Base-by-base conservation (phyloP, 2,797 vertebrate species). In the Gastrophryne carolinensis region DNA sequence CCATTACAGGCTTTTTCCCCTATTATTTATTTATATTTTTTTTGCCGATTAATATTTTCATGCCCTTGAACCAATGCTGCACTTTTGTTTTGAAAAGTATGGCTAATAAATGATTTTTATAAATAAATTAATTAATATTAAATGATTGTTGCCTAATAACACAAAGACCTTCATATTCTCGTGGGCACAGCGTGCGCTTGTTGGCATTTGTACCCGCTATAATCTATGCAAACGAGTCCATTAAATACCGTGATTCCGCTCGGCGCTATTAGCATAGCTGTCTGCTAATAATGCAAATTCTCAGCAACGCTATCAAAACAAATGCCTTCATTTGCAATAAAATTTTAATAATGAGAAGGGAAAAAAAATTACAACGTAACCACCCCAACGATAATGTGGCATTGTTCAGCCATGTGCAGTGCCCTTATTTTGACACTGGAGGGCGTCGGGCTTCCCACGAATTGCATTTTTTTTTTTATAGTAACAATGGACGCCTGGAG, bases 281-380 rank as follows among this genome's bases (percentile, higher is more conserved):
- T 65, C 58, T 78, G 75, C 60, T 70, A 78, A 76, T 76, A 76
- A 71, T 78, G 67, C 67, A 57, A 65, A 78, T 78, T 30, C 17
- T 39, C 39, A 32, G 60, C 1, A 24, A 32, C 54, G 29, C 53
- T 35, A 50, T 6, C 47, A 57, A 78, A 72, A 72, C 67, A 69
- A 69, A 69, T 54, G 61, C 62, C 23, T 12, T 26, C 27, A 70
- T 77, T 54, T 71, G 27, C 58, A 64, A n/a, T 64, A 32, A 37
- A 70, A 56, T 47, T 32, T 23, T 9, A 27, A 60, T n/a, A n/a
- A n/a, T n/a, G n/a, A n/a, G n/a, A n/a, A n/a, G n/a, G 4, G 37
- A n/a, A 75, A 35, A 53, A 71, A 19, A 56, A 69, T 75, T 58
- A 41, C 39, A 52, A 29, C 13, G 10, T 73, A 11, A 8, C 21